Evolutionary conservation across 2,797 vertebrate species (phyloP).

Genomic region (Benthosema pterotum): DNA sequence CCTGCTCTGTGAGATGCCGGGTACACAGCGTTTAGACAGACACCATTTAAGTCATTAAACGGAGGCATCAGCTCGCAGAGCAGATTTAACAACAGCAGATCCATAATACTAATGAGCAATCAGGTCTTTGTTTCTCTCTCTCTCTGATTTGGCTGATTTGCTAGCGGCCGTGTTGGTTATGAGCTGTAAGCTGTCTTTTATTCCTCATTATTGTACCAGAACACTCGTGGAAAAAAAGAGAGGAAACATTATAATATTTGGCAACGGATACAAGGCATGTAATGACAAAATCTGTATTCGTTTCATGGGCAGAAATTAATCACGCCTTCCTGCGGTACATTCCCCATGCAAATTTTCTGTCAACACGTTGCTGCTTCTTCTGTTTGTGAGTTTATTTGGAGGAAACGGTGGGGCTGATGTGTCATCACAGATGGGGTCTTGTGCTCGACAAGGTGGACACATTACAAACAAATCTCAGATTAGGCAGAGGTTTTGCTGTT

Average conservation of each 20-base stretch:
- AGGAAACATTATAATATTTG: slow-evolving; percentile 79
- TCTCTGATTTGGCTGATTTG: slow-evolving; percentile 69
- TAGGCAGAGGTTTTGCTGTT: slow-evolving; percentile 64
- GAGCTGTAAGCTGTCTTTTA: slow-evolving; percentile 72
- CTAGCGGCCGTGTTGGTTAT: slow-evolving; percentile 68
- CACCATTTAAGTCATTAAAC: slow-evolving; percentile 75
- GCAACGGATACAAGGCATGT: slow-evolving; percentile 71
- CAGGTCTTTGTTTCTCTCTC: slow-evolving; percentile 72
- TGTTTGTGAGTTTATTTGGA: slow-evolving; percentile 75
- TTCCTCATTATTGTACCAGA: slow-evolving; percentile 77
- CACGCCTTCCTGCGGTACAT: slow-evolving; percentile 69
- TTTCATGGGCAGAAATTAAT: slow-evolving; percentile 79
- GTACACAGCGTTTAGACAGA: slow-evolving; percentile 62
- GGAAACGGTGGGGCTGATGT: slow-evolving; percentile 76
- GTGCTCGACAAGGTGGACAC: slow-evolving; percentile 59
- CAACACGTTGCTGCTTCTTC: slow-evolving; percentile 56
- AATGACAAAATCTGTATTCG: slow-evolving; percentile 86
- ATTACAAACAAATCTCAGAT: slow-evolving; percentile 74
- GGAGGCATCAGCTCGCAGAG: slow-evolving; percentile 67
- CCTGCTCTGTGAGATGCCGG: slow-evolving; percentile 58
- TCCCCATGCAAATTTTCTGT: slow-evolving; percentile 75
- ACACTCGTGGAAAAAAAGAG: slow-evolving; percentile 53
- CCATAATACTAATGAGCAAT: slow-evolving; percentile 83
- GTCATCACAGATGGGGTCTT: slow-evolving; percentile 78
- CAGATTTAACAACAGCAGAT: slow-evolving; percentile 71